A percentile compares a stretch with the other conserved stretches of the same genome.
Conservation (phyloP, 1,140 invertebrate genomes). For the Dreissena rostriformis region DNA sequence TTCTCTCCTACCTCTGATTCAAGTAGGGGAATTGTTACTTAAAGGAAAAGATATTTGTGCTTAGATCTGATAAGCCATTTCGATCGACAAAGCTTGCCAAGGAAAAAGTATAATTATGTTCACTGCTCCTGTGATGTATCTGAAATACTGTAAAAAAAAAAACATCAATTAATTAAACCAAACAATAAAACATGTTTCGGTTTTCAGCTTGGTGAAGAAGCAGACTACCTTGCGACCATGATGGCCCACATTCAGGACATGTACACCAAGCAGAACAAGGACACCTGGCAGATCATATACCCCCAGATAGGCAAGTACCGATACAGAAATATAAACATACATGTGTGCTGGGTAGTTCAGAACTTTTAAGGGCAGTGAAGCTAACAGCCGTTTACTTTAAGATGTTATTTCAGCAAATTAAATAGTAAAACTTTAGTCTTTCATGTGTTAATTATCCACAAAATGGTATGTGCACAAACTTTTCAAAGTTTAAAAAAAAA, state of each 20-base stretch:
- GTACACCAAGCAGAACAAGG: slow-evolving; percentile 62
- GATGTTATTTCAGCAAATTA: not conserved
- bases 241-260: slow-evolving; percentile 65
- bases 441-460: not conserved
- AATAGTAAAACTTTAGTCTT: not conserved
- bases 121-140: too few relatives aligned
- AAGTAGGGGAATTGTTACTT: too few relatives aligned
- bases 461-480: not conserved
- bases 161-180: too few relatives aligned
- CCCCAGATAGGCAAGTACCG: slow-evolving; percentile 64
- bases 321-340: too few relatives aligned
- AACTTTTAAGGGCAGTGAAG: not conserved
- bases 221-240: slow-evolving; percentile 62
- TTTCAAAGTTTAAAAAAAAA: too few relatives aligned
- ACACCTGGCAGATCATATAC: slow-evolving; percentile 68
- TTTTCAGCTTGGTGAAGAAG: slow-evolving; percentile 48
- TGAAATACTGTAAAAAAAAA: too few relatives aligned
- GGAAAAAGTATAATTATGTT: too few relatives aligned
- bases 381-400: too few relatives aligned
- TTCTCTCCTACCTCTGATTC: too few relatives aligned
- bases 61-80: too few relatives aligned
- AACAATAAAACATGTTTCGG: not conserved
- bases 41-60: too few relatives aligned
- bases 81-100: too few relatives aligned
- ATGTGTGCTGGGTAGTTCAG: not conserved